Evolutionary conservation across 2,888 invertebrate species (phyloP).

Genomic region (Pachymerium ferrugineum): DNA sequence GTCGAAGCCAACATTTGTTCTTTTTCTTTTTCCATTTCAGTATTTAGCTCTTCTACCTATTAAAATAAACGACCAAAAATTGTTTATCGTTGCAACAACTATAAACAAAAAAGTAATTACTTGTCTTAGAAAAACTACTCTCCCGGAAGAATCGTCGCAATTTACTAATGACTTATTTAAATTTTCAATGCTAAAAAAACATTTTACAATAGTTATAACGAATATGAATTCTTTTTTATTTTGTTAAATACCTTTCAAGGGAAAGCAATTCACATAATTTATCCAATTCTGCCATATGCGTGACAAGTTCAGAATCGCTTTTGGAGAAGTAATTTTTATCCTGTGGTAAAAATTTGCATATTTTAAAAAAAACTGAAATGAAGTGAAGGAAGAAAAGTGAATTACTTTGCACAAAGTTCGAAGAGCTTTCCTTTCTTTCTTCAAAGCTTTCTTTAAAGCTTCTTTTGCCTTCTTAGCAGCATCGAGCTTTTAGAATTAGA

Average conservation of each 20-base stretch:
- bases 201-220: slow-evolving; percentile 31
- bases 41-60: slow-evolving; percentile 65
- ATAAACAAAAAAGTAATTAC: not conserved
- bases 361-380: not conserved
- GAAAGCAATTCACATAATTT: slow-evolving; percentile 75
- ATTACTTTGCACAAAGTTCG: slow-evolving; percentile 64
- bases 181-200: slow-evolving; percentile 56
- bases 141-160: slow-evolving; percentile 52
- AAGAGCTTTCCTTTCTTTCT: slow-evolving; percentile 76
- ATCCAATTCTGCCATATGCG: slow-evolving; percentile 86
- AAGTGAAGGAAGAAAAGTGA: not conserved
- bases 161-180: slow-evolving; percentile 57
- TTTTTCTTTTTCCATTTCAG: slow-evolving; percentile 70
- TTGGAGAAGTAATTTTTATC: slow-evolving; percentile 71
- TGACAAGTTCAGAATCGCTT: slow-evolving; percentile 65
- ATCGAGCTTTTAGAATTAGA: slow-evolving; percentile 57
- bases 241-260: slow-evolving; percentile 39
- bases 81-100: not conserved
- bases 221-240: slow-evolving; percentile 34
- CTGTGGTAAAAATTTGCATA: slow-evolving; percentile 41
- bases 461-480: slow-evolving; percentile 79
- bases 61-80: not conserved
- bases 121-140: slow-evolving; percentile 55
- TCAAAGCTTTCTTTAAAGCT: slow-evolving; percentile 72
- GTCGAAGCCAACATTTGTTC: slow-evolving; percentile 41